Evolutionary conservation across 2,888 invertebrate genomes (phyloP).

Genomic region (Aspidapion aeneum): DNA sequence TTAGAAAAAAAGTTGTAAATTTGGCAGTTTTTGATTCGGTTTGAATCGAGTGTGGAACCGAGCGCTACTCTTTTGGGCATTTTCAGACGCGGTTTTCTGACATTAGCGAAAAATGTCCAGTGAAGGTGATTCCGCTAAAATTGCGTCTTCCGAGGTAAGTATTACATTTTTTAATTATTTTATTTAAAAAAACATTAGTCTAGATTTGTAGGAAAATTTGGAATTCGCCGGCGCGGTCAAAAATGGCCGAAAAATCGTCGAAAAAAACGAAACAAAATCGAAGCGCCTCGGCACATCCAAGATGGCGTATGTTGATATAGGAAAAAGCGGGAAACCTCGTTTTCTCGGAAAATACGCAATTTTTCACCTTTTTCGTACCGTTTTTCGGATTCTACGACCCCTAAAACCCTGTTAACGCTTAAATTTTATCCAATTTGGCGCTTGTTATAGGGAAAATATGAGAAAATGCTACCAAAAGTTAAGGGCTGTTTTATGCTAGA

Average conservation of each 20-base stretch:
- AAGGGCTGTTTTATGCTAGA: not conserved
- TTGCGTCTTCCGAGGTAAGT: slow-evolving; percentile 44
- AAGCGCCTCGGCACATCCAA: slow-evolving; percentile 42
- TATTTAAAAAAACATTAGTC: slow-evolving; percentile 3
- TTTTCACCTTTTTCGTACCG: not conserved
- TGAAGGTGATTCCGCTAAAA: slow-evolving; percentile 48
- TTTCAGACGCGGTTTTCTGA: slow-evolving; percentile 44
- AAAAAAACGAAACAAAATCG: slow-evolving; percentile 35
- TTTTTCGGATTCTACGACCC: not conserved
- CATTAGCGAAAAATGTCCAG: slow-evolving; percentile 46
- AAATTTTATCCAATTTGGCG: not conserved
- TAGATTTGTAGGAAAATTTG: not conserved
- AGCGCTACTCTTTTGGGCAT: not conserved
- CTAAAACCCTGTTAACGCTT: not conserved
- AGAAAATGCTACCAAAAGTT: not conserved
- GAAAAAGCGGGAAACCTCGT: slow-evolving; percentile 47
- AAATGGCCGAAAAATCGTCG: slow-evolving; percentile 1
- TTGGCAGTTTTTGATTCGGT: too few relatives aligned
- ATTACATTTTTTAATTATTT: slow-evolving; percentile 22
- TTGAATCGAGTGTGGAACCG: not conserved
- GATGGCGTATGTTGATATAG: slow-evolving; percentile 48
- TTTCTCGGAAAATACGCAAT: slow-evolving; percentile 7
- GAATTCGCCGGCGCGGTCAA: slow-evolving; percentile 7
- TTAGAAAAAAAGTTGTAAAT: too few relatives aligned
- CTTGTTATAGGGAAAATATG: not conserved